Percentiles rank a stretch among this genome's conserved stretches.
phyloP scores from a whole-genome alignment of 2,113 vertebrate species.

The Pluvialis apricaria region DNA sequence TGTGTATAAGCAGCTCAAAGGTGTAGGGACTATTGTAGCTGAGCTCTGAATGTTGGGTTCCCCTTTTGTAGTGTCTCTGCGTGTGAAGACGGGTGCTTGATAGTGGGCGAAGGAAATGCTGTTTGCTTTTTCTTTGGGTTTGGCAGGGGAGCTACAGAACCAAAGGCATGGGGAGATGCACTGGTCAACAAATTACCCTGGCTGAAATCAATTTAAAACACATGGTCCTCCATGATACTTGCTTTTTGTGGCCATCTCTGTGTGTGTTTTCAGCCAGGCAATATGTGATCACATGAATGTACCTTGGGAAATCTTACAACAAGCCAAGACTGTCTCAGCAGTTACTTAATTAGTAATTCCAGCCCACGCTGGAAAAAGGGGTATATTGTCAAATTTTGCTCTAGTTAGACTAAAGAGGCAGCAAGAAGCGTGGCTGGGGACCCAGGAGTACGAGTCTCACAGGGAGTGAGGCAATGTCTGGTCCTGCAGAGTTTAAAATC shows the following conservation, averaged over 20 bases:
- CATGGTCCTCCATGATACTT: neutral
- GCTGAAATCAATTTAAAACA: neutral
- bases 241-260: neutral
- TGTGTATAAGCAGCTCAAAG: neutral
- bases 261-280: neutral
- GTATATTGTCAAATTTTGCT: neutral
- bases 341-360: neutral
- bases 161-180: neutral
- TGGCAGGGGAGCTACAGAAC: neutral
- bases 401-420: neutral
- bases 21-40: neutral
- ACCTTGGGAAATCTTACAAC: neutral
- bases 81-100: neutral
- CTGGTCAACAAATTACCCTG: neutral
- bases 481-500: neutral
- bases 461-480: neutral
- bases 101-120: neutral
- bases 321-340: neutral
- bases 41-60: neutral
- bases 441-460: fast-evolving
- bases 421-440: neutral
- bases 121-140: neutral
- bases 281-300: neutral
- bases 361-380: neutral
- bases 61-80: neutral